Percentiles rank a stretch among this genome's conserved stretches.
phyloP scores from a whole-genome alignment of 2,888 invertebrate genomes.

The Argynnis bischoffii region DNA sequence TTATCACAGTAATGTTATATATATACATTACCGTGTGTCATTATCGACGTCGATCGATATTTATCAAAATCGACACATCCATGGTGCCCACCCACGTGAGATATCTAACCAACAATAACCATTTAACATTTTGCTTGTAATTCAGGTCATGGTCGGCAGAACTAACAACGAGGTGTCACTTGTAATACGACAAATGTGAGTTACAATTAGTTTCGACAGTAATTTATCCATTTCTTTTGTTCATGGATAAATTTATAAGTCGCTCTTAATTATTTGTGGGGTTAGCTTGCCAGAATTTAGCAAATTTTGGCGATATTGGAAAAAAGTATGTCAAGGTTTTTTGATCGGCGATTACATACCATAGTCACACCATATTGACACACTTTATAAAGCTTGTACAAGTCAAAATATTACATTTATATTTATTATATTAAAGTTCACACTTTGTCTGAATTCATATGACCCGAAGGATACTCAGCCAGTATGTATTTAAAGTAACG shows the following conservation, averaged over 20 bases:
- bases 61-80: background rate
- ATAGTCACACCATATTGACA: slow-evolving; percentile 23
- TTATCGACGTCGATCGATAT: background rate
- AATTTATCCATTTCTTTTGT: slow-evolving; percentile 15
- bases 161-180: slow-evolving; percentile 19
- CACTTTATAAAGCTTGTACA: slow-evolving; percentile 7
- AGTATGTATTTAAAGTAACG: too few relatives aligned
- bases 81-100: slow-evolving; percentile 12
- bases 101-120: slow-evolving; percentile 17
- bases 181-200: background rate
- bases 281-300: slow-evolving; percentile 3
- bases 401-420: background rate
- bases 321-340: slow-evolving; percentile 75
- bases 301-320: slow-evolving; percentile 47
- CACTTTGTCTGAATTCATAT: background rate
- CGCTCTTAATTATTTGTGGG: background rate
- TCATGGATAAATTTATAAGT: slow-evolving; percentile 1
- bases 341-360: slow-evolving; percentile 40
- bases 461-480: too few relatives aligned
- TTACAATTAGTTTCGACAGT: background rate
- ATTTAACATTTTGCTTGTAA: slow-evolving; percentile 29
- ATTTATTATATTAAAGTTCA: background rate
- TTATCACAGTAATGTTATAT: background rate
- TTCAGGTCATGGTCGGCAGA: slow-evolving; percentile 36
- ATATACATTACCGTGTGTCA: background rate